Base-by-base conservation (phyloP, 1,140 invertebrate genomes). In the Pseudobourletiella spinata region DNA sequence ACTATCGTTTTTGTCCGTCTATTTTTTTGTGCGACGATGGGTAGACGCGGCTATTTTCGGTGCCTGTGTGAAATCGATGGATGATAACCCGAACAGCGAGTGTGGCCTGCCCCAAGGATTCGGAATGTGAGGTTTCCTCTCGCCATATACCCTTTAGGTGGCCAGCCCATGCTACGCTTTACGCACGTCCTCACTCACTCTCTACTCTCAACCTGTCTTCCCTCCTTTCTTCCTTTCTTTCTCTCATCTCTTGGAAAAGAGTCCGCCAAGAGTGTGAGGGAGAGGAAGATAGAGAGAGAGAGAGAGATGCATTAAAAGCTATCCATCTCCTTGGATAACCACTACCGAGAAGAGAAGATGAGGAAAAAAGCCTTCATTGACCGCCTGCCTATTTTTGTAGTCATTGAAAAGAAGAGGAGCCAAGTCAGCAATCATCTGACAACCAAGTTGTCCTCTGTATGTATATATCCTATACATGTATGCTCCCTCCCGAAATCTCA, bases 51-150 rank as follows among this genome's bases (percentile, higher is more conserved):
- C 32, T 39, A 39, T 39, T 39, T 39, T 39, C 32, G 32, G 32
- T 39, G n/a, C 32, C 32, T 39, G 32, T 39, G 32, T 39, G 32
- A 39, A 39, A 39, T 39, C 32, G 32, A 39, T n/a, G 32, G 32
- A 39, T 39, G 32, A 39, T 39, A 39, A n/a, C 32, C 32, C 8
- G 8, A 39, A 39, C 32, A 39, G 32, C 32, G 32, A 39, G 32
- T 39, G 32, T 22, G 44, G 44, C 44, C 44, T 48, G 44, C 44
- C 44, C 44, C 20, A 48, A 48, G 44, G 44, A 15, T 48, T 22
- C 44, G 44, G 44, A 48, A 48, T 48, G 44, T 48, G 44, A 22
- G 44, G 44, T 22, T 48, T 48, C 6, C 20, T 15, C 32, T n/a
- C n/a, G 35, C 11, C 11, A 39, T 11, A 48, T 14, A 48, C 11